Evolutionary conservation across 2,113 vertebrate species (phyloP).

Genomic region (Clinocottus analis): DNA sequence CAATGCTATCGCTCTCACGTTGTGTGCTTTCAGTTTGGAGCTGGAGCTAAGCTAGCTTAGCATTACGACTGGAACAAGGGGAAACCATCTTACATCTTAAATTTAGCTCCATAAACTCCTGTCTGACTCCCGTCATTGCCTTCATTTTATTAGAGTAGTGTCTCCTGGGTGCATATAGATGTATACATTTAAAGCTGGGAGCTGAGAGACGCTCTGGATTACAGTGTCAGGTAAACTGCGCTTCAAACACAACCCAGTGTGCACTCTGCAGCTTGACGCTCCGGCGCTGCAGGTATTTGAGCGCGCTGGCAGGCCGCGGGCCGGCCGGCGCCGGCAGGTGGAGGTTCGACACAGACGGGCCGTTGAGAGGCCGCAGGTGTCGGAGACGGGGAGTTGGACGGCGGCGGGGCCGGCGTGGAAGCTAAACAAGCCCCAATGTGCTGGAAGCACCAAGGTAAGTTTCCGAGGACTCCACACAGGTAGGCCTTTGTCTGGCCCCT

Average conservation of each 20-base stretch:
- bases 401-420: conserved; percentile 44
- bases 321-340: conserved; percentile 42
- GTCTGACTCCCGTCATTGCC: conserved; percentile 11
- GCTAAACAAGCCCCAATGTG: conserved; percentile 59
- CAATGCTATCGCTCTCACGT: neutral
- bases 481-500: conserved; percentile 68
- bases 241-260: too few relatives aligned
- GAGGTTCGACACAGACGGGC: conserved; percentile 59
- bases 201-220: too few relatives aligned
- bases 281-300: too few relatives aligned
- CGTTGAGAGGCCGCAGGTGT: conserved; percentile 69
- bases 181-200: too few relatives aligned
- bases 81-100: neutral
- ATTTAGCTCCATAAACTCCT: neutral
- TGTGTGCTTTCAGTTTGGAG: neutral
- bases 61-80: neutral
- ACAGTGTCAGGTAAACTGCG: too few relatives aligned
- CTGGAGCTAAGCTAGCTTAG: too few relatives aligned
- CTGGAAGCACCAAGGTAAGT: conserved; percentile 67
- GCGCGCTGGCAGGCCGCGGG: conserved; percentile 27
- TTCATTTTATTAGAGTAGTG: conserved; percentile 11
- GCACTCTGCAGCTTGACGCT: too few relatives aligned
- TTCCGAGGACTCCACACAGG: conserved; percentile 68
- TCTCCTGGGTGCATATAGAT: neutral
- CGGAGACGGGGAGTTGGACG: conserved; percentile 59